Evolutionary conservation across 2,113 vertebrate species (phyloP).

Genomic region (Cygnus buccinator): DNA sequence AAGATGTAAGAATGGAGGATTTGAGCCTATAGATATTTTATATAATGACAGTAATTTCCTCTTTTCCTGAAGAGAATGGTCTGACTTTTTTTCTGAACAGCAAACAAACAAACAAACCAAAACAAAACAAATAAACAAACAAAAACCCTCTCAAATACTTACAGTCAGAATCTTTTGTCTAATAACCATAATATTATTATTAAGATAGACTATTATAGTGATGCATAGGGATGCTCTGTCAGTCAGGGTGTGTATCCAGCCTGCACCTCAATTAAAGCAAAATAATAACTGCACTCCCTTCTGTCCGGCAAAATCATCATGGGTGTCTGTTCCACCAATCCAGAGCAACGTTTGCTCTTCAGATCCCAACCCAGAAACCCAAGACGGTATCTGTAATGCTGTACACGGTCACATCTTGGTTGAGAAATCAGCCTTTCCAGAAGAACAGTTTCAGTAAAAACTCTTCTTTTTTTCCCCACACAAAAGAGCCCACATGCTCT

Average conservation of each 20-base stretch:
- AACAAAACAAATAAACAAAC: not conserved
- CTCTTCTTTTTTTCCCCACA: too few relatives aligned
- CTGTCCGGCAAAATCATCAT: not conserved
- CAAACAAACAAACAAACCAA: not conserved
- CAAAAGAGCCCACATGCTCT: not conserved
- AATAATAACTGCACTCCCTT: not conserved
- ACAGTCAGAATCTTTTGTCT: not conserved
- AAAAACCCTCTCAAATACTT: not conserved
- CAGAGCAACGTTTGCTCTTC: not conserved
- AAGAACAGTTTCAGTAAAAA: not conserved
- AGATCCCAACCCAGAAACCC: not conserved
- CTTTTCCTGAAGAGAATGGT: not conserved
- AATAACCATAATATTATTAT: not conserved
- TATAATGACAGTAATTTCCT: not conserved
- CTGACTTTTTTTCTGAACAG: not conserved
- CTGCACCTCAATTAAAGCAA: not conserved
- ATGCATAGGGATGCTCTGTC: not conserved
- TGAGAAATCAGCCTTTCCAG: not conserved
- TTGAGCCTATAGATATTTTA: not conserved
- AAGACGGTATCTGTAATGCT: not conserved
- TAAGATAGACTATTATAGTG: not conserved
- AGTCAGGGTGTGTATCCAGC: not conserved
- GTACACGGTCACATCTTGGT: accelerated
- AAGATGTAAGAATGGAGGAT: not conserved
- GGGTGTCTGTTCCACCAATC: not conserved